Base-by-base conservation (phyloP, 2,113 vertebrate genomes). In the Desmodus rotundus region DNA sequence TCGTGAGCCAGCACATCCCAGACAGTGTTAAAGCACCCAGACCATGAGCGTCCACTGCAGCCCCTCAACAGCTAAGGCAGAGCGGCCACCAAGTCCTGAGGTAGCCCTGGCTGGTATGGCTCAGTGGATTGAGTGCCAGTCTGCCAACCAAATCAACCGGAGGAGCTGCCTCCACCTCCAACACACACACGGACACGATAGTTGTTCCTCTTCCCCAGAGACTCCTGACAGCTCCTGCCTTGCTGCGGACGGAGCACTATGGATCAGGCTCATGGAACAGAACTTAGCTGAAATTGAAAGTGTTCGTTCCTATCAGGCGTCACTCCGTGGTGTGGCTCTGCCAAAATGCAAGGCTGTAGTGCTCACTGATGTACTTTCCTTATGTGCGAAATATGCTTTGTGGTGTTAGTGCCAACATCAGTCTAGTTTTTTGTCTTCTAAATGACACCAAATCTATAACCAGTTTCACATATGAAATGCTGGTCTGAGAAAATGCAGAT, bases 1-100 rank as follows among this genome's bases (percentile, higher is more conserved):
- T 28, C 36, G 67, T 7, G 41, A 36, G 14, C 52, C 13, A 38
- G 45, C 58, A 12, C 19, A 47, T 33, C 3, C 73, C 72, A 83
- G 38, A 77, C 26, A 38, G 93, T 15, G 56, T 41, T 61, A 43
- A 94, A 74, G 88, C 84, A 63, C 54, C 86, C 45, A 96, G 28
- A 36, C 45, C 41, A 20, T 7, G 33, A 78, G 0, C 65, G 77
- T 43, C 41, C 72, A 81, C 16, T 10, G 65, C 52, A 58, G 91
- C 7, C 43, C 33, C 56, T 67, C 93, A 31, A 65, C n/a, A 77
- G 31, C 68, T 76, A 80, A 86, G 63, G 31, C 7, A 50, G 94
- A 96, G 56, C 4, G 80, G 80, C 72, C 54, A 77, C 47, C 78
- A 61, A 24, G 24, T 56, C 19, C 54, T 56, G 54, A 56, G 54